Percentiles rank a stretch among this genome's conserved stretches.
Evolutionary conservation across 2,113 vertebrate species (phyloP).

Genomic region (Hippolais icterina): DNA sequence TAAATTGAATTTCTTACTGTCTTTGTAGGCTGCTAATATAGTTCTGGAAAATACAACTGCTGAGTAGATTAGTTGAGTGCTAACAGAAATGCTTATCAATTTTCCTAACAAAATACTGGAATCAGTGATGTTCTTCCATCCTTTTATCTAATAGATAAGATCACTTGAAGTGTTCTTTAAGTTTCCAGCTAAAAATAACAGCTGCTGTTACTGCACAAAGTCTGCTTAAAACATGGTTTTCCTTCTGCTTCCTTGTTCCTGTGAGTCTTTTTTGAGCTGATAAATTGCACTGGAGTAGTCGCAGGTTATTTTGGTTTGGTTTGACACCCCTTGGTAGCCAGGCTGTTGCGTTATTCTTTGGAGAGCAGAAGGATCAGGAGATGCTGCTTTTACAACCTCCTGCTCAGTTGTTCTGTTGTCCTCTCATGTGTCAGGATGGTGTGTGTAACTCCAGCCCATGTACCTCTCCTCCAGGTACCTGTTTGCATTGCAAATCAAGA

Average conservation of each 20-base stretch:
- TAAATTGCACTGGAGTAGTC: background rate
- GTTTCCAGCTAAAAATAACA: background rate
- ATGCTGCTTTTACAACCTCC: background rate
- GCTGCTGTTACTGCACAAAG: background rate
- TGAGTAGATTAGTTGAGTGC: background rate
- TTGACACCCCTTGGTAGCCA: background rate
- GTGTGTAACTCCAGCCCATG: background rate
- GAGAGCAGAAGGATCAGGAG: background rate
- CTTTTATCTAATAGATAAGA: background rate
- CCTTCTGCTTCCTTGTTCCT: background rate
- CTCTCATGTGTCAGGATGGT: background rate
- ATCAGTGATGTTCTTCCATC: background rate
- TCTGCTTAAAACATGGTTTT: background rate
- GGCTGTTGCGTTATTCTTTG: background rate
- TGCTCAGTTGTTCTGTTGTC: background rate
- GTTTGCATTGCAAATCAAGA: slow-evolving; percentile 93
- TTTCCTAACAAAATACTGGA: background rate
- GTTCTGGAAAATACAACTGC: background rate
- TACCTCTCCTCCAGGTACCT: slow-evolving; percentile 80
- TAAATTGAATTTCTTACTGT: background rate
- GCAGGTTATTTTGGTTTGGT: background rate
- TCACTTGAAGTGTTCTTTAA: background rate
- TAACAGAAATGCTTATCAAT: background rate
- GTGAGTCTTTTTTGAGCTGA: background rate
- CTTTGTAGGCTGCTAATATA: background rate